Conservation (phyloP, 1,140 invertebrate species). For the Leptonema lineaticorne region DNA sequence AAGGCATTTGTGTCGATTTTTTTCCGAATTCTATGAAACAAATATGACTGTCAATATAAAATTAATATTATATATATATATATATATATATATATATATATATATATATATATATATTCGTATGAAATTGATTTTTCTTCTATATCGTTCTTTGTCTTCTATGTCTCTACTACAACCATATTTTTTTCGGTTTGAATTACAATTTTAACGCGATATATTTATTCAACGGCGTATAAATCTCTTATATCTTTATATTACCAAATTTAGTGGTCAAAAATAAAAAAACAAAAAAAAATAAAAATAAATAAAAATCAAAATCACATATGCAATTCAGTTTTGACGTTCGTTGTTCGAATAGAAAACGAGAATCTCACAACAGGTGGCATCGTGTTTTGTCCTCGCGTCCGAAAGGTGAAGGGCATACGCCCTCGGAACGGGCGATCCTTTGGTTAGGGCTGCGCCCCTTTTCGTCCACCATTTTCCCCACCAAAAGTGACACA, state of each 20-base stretch:
- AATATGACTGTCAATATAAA: no score
- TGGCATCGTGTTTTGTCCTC: conserved; percentile 5
- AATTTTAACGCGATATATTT: no score
- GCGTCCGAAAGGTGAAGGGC: not conserved
- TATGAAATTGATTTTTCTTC: not conserved
- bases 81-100: not conserved
- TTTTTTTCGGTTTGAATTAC: no score
- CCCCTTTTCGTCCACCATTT: not conserved
- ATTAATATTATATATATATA: no score
- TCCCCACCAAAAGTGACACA: conserved; percentile 26
- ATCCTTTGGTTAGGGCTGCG: not conserved
- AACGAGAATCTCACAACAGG: conserved; percentile 2
- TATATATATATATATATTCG: not conserved
- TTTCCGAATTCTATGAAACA: no score
- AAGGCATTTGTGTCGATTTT: no score
- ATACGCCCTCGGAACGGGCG: not conserved
- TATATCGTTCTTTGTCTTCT: not conserved
- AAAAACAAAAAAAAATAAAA: no score
- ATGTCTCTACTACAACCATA: no score
- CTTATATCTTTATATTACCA: no score
- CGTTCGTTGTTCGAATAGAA: not conserved
- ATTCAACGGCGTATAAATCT: no score
- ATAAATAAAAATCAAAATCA: no score
- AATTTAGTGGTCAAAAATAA: no score
- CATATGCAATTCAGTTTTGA: not conserved